Conservation (phyloP, 2,888 invertebrate species). For the Troides oblongomaculatus region DNA sequence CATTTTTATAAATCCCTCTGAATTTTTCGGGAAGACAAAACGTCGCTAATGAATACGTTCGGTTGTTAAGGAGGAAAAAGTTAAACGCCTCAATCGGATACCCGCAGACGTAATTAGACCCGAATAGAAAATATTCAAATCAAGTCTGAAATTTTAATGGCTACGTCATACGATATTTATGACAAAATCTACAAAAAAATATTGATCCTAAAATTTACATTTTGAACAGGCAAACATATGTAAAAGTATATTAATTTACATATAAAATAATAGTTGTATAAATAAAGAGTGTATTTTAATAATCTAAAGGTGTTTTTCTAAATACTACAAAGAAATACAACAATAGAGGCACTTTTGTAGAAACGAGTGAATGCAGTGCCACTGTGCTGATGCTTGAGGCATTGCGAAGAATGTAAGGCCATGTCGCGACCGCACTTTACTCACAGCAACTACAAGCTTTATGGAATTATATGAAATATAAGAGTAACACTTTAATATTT, state of each 20-base stretch:
- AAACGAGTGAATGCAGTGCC: neutral
- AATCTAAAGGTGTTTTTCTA: neutral
- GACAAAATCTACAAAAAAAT: too few species aligned
- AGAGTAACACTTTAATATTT: neutral
- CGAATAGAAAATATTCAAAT: neutral
- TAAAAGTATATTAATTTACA: neutral
- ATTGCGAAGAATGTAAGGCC: conserved; percentile 3
- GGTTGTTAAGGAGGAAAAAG: neutral
- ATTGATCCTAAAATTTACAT: too few species aligned
- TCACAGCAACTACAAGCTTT: neutral
- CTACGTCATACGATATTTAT: neutral
- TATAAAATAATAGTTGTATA: neutral
- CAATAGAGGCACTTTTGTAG: conserved; percentile 22
- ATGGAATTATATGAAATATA: conserved; percentile 3
- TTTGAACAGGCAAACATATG: too few species aligned
- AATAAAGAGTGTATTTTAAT: neutral
- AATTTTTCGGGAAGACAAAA: conserved; percentile 6
- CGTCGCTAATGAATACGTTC: conserved; percentile 13
- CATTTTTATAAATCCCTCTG: conserved; percentile 4
- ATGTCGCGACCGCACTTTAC: conserved; percentile 27
- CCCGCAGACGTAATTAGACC: neutral
- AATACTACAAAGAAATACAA: conserved; percentile 10
- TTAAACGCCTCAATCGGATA: neutral
- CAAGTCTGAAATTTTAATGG: neutral
- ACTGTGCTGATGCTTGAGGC: conserved; percentile 15